phyloP scores from a whole-genome alignment of 2,797 vertebrate species.

The Florisuga fusca region DNA sequence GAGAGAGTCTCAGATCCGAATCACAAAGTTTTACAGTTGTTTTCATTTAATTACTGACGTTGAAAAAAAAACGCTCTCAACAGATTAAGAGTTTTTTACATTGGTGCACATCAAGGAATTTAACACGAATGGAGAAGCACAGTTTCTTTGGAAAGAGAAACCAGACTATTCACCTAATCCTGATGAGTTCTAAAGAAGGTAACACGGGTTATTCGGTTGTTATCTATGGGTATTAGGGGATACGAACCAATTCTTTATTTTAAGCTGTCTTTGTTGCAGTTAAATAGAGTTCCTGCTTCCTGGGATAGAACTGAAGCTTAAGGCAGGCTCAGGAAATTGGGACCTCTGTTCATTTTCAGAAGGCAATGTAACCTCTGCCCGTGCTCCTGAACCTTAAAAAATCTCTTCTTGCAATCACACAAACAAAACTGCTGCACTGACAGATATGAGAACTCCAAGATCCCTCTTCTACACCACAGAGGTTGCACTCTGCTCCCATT shows the following conservation, averaged over 20 bases:
- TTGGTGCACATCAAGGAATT: not conserved
- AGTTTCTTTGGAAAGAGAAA: not conserved
- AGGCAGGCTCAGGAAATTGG: fast-evolving
- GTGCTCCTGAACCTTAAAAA: not conserved
- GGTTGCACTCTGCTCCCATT: fast-evolving
- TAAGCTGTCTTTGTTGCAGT: not conserved
- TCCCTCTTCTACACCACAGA: not conserved
- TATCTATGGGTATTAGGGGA: not conserved
- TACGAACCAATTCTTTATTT: not conserved
- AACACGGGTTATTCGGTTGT: not conserved
- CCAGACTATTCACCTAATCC: not conserved
- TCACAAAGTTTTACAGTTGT: not conserved
- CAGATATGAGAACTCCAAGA: too few species aligned
- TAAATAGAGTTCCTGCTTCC: not conserved
- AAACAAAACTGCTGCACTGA: fast-evolving
- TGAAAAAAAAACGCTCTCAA: not conserved
- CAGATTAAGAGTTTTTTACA: not conserved
- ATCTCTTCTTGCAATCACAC: not conserved
- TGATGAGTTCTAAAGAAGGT: not conserved
- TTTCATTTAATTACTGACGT: not conserved
- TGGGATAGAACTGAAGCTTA: not conserved
- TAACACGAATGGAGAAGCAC: not conserved
- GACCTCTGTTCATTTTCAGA: not conserved
- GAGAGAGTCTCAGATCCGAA: not conserved
- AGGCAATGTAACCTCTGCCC: not conserved